Conservation (phyloP, 2,888 invertebrate genomes). For the Papilio gigon region DNA sequence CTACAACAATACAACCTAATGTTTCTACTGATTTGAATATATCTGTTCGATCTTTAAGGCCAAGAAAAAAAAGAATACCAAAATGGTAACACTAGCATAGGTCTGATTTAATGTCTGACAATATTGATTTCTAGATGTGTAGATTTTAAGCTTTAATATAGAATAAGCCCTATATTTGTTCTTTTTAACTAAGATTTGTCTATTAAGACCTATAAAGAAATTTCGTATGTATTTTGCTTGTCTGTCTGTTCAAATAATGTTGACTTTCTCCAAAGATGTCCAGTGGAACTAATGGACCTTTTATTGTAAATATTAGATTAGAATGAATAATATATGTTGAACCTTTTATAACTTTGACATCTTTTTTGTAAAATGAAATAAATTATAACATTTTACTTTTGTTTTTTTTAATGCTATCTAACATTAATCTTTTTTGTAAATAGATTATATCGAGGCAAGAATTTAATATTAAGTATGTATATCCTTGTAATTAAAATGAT, state of each 20-base stretch:
- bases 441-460: background rate
- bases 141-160: conserved; percentile 12
- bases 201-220: conserved; percentile 3
- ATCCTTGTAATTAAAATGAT: too few species aligned
- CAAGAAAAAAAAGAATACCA: conserved; percentile 27
- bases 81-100: background rate
- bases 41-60: conserved; percentile 42
- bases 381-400: background rate
- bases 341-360: background rate
- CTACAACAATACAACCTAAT: conserved; percentile 1
- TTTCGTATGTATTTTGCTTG: background rate
- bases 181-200: background rate
- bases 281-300: background rate
- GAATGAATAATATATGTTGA: conserved; percentile 4
- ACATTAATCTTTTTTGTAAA: background rate
- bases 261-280: conserved; percentile 7
- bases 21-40: conserved; percentile 36
- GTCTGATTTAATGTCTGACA: background rate
- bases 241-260: background rate
- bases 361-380: conserved; percentile 6
- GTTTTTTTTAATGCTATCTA: background rate
- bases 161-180: conserved; percentile 1
- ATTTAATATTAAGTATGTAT: too few species aligned
- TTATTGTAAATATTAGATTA: background rate
- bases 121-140: background rate